Evolutionary conservation across 2,113 vertebrate genomes (phyloP).

Genomic region (Sorex araneus): DNA sequence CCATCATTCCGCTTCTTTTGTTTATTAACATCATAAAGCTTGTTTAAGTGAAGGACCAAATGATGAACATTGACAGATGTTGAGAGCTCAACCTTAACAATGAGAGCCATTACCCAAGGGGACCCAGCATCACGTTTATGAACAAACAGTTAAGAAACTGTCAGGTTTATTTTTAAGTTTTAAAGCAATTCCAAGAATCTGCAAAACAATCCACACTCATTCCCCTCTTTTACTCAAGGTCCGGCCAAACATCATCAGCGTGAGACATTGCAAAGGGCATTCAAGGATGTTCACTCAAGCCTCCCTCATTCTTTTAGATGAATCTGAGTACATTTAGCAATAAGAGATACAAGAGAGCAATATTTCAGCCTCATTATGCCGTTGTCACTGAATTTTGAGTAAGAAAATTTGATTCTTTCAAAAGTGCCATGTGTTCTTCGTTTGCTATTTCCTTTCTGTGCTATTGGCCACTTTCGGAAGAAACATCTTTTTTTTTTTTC

Average conservation of each 20-base stretch:
- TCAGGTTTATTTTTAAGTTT: slow-evolving; percentile 31
- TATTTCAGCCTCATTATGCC: not conserved
- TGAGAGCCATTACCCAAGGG: not conserved
- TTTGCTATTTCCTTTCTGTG: slow-evolving; percentile 44
- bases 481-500: slow-evolving; percentile 25
- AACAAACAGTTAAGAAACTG: slow-evolving; percentile 36
- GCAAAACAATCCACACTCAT: slow-evolving; percentile 27
- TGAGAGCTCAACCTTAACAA: not conserved
- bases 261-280: slow-evolving; percentile 22
- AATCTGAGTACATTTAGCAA: slow-evolving; percentile 40
- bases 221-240: slow-evolving; percentile 61
- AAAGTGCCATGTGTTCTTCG: not conserved
- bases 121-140: not conserved
- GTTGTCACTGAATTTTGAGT: slow-evolving; percentile 15
- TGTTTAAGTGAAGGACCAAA: too few relatives aligned
- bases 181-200: slow-evolving; percentile 12
- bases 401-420: slow-evolving; percentile 46
- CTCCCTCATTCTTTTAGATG: not conserved
- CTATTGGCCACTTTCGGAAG: slow-evolving; percentile 5
- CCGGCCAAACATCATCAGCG: not conserved
- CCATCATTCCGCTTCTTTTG: not conserved
- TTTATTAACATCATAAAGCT: not conserved
- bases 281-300: slow-evolving; percentile 14
- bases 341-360: not conserved
- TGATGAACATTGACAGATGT: not conserved